Base-by-base conservation (phyloP, 2,113 vertebrate species). In the Triplophysa dalaica region DNA sequence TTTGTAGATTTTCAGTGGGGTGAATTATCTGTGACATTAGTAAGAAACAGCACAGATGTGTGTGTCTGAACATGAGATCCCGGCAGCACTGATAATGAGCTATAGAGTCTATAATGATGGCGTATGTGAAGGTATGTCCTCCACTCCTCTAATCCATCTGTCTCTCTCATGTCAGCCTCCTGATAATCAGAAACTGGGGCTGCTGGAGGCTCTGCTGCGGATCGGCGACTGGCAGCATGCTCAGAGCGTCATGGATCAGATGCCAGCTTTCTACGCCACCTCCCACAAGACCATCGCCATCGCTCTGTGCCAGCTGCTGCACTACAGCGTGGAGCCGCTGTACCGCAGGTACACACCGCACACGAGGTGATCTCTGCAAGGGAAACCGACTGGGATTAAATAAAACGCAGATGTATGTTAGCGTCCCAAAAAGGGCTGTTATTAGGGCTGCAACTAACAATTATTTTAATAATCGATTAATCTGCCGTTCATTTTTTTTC, bases 141-240 rank as follows among this genome's bases (percentile, higher is more conserved):
- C 26, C 21, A 50, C 70, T 60, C 52, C 62, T 77, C 21, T 43
- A 65, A 41, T 21, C 61, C 61, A 13, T 45, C 33, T 67, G n/a
- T 43, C 64, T 60, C 52, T 60, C 13, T 60, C 65, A 26, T 62
- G 52, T 79, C 91, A 99, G 98, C 94, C 95, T 86, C 95, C 95
- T 81, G 96, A 98, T 87, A 99, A 98, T 90, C 98, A 99, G 85
- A 99, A 99, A 81, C 95, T 99, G 72, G 98, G 98, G 63, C 90
- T 99, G 81, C 88, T 99, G 85, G 97, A 99, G 93, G 96, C 97
- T 0, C 91, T 99, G 61, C 91, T 99, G 78, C 94, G 94, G 88
- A 98, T 99, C 16, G 96, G 98, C 62, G 98, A 99, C 85, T 99
- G 98, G 97, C 96, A 95, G 65, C 97, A 99, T 9, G 95, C 98